Percentiles rank a stretch among this genome's conserved stretches.
Evolutionary conservation across 2,888 invertebrate genomes (phyloP).

Genomic region (Furcula furcula): DNA sequence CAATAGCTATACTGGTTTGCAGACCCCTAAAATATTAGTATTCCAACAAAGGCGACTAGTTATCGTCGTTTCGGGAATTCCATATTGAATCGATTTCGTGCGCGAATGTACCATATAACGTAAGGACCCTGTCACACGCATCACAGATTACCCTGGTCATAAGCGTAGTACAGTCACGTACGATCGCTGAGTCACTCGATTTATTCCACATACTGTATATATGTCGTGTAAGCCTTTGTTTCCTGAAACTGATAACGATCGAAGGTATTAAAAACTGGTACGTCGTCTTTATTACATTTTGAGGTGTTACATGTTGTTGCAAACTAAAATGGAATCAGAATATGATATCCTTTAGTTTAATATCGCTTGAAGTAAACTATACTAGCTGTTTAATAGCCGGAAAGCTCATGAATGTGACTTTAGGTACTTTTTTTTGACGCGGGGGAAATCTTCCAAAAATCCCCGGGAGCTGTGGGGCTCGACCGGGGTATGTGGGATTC

Average conservation of each 20-base stretch:
- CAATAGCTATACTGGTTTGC: constrained; percentile 5
- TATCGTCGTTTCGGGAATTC: constrained; percentile 49
- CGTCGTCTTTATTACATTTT: no score
- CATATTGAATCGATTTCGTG: constrained; percentile 49
- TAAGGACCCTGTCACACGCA: constrained; percentile 51
- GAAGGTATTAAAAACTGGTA: no score
- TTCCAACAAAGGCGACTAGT: constrained; percentile 37
- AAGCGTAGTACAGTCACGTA: constrained; percentile 65
- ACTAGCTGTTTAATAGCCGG: no score
- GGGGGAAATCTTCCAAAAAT: no score
- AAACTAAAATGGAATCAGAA: no score
- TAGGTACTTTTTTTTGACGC: no score
- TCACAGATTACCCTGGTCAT: constrained; percentile 40
- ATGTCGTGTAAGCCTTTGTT: constrained; percentile 18
- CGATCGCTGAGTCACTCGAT: constrained; percentile 38
- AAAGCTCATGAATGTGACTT: no score
- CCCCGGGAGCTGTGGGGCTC: no score
- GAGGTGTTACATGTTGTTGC: no score
- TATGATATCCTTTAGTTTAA: no score
- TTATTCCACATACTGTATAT: constrained; percentile 11
- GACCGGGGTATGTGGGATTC: no score
- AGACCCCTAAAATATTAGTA: constrained; percentile 38
- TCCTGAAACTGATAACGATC: constrained; percentile 28
- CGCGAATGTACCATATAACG: constrained; percentile 50
- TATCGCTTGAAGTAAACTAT: no score